phyloP scores from a whole-genome alignment of 2,888 invertebrate genomes.

The Cheiracanthium punctorium region DNA sequence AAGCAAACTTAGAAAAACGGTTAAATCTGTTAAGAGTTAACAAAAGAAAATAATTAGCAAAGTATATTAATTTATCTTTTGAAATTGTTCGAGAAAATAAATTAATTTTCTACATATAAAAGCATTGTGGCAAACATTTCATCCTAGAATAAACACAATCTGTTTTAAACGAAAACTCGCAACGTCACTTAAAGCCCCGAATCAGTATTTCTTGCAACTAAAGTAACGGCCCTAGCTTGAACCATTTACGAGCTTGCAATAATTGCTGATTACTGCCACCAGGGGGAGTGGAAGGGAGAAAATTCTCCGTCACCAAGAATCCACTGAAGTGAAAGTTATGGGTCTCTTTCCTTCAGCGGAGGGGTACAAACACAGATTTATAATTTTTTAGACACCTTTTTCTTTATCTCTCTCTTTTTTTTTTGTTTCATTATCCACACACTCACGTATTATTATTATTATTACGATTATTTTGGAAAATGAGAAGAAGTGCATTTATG shows the following conservation, averaged over 20 bases:
- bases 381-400: no score
- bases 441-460: conserved; percentile 63
- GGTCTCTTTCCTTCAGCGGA: not conserved
- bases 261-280: conserved; percentile 52
- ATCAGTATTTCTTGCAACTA: conserved; percentile 25
- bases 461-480: conserved; percentile 55
- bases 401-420: conserved; percentile 25
- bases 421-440: conserved; percentile 21
- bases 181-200: no score
- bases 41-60: no score
- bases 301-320: conserved; percentile 33
- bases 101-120: no score
- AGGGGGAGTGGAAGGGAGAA: not conserved
- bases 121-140: no score
- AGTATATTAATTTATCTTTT: no score
- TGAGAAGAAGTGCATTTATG: conserved; percentile 47
- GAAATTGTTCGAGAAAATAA: no score
- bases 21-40: no score
- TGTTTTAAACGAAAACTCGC: no score
- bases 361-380: not conserved
- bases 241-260: conserved; percentile 50
- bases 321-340: conserved; percentile 53
- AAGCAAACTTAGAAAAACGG: no score
- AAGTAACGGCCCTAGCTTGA: conserved; percentile 33
- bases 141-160: no score